These are phyloP conservation scores for Macaria notata DNA, from an alignment of 2,888 invertebrate genomes.

Conservation along the genomic window DNA sequence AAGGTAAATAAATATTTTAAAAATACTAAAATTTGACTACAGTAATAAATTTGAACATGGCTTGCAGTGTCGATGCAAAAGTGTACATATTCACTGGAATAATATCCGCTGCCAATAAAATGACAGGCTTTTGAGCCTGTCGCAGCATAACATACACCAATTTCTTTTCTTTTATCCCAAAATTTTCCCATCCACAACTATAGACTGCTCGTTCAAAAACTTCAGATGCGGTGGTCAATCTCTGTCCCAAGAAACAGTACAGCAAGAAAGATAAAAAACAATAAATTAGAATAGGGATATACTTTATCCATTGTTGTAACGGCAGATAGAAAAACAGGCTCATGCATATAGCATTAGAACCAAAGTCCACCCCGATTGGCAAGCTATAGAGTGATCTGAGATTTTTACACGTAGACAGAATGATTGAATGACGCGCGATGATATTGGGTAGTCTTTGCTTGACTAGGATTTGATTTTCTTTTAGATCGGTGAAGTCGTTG, in stretches of 20 bases:
- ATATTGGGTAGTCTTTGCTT: conserved; percentile 46
- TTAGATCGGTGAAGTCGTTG: conserved; percentile 35
- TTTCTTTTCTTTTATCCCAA: conserved; percentile 53
- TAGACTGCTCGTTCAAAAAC: conserved; percentile 60
- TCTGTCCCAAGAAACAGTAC: conserved; percentile 67
- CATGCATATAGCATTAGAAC: conserved; percentile 59
- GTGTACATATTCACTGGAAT: conserved; percentile 70
- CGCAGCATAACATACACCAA: conserved; percentile 55
- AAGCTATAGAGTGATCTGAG: conserved; percentile 58
- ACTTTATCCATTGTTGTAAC: conserved; percentile 53
- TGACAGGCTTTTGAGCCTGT: conserved; percentile 59
- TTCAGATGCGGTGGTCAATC: conserved; percentile 60
- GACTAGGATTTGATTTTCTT: conserved; percentile 37
- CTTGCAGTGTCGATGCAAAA: conserved; percentile 62
- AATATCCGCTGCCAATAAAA: conserved; percentile 63
- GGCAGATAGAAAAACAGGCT: conserved; percentile 60
- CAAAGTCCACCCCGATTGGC: conserved; percentile 66
- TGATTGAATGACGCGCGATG: conserved; percentile 51
- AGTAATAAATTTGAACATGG: conserved; percentile 67
- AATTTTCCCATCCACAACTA: conserved; percentile 71
- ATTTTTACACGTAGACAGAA: conserved; percentile 47
- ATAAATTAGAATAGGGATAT: conserved; percentile 57
- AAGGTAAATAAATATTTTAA: too few relatives aligned
- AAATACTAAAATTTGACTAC: conserved; percentile 45
- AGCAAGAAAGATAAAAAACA: conserved; percentile 63